phyloP scores from a whole-genome alignment of 2,888 invertebrate species.

The Tenthredo notha region DNA sequence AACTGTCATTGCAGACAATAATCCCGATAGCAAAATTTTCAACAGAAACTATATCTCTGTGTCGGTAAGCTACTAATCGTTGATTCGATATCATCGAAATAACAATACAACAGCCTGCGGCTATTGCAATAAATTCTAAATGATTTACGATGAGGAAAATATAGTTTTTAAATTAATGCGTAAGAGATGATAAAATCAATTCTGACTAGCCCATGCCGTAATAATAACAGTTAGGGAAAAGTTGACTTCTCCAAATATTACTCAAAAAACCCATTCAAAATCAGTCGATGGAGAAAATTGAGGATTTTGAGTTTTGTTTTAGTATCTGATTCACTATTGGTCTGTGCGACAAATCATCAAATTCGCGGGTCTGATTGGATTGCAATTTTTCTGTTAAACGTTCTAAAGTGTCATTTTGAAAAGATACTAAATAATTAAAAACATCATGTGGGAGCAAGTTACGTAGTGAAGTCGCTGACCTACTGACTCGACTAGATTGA shows the following conservation, averaged over 20 bases:
- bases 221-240: neutral
- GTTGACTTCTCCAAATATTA: neutral
- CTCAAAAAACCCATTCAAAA: neutral
- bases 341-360: too few relatives aligned
- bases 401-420: too few relatives aligned
- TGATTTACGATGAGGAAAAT: neutral
- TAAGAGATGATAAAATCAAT: neutral
- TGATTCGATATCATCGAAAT: neutral
- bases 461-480: too few relatives aligned
- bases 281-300: neutral
- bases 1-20: neutral
- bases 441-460: too few relatives aligned
- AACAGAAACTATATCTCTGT: neutral
- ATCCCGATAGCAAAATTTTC: neutral
- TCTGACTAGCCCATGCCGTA: neutral
- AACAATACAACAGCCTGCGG: neutral
- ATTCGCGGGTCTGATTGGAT: too few relatives aligned
- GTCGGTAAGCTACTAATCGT: neutral
- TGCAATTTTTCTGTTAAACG: too few relatives aligned
- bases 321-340: too few relatives aligned
- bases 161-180: neutral
- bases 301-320: neutral
- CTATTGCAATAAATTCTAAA: neutral
- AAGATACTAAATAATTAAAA: too few relatives aligned
- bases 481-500: too few relatives aligned